A percentile compares a stretch with the other conserved stretches of the same genome.
These are phyloP conservation scores for Ciconia nigra DNA, from an alignment of 2,797 vertebrate genomes.

Conservation along the genomic window DNA sequence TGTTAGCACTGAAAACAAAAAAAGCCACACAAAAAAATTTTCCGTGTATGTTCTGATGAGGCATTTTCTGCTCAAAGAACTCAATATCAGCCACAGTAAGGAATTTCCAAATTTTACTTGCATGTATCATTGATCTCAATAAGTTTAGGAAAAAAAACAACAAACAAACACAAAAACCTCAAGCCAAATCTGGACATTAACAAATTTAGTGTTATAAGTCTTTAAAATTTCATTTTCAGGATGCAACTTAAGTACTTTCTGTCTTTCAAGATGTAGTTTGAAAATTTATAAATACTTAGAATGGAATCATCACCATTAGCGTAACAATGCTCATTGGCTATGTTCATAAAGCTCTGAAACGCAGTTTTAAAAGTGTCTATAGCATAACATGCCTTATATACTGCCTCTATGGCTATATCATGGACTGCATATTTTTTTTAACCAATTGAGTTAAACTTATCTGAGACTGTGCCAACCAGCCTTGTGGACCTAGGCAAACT, in stretches of 20 bases:
- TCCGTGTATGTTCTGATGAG: slow-evolving; percentile 16
- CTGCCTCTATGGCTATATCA: neutral
- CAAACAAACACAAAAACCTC: neutral
- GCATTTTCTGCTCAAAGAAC: slow-evolving; percentile 50
- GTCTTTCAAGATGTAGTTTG: neutral
- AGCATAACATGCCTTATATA: neutral
- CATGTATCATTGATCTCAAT: neutral
- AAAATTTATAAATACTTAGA: neutral
- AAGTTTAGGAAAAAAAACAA: neutral
- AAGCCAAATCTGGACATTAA: neutral
- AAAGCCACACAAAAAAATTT: slow-evolving; percentile 22
- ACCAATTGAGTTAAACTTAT: neutral
- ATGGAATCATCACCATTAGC: neutral
- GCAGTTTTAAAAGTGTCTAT: neutral
- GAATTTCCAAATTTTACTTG: neutral
- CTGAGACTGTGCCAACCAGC: neutral
- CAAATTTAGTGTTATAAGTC: neutral
- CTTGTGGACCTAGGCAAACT: neutral
- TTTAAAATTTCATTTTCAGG: neutral
- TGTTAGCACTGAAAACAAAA: slow-evolving; percentile 54
- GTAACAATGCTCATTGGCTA: neutral
- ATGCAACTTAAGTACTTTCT: neutral
- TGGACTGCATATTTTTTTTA: neutral
- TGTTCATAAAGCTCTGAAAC: neutral
- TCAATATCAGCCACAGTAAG: neutral